Evolutionary conservation across 1,140 invertebrate genomes (phyloP), one percentile per base, ranked within the genome.

Genomic region (Diabrotica undecimpunctata): DNA sequence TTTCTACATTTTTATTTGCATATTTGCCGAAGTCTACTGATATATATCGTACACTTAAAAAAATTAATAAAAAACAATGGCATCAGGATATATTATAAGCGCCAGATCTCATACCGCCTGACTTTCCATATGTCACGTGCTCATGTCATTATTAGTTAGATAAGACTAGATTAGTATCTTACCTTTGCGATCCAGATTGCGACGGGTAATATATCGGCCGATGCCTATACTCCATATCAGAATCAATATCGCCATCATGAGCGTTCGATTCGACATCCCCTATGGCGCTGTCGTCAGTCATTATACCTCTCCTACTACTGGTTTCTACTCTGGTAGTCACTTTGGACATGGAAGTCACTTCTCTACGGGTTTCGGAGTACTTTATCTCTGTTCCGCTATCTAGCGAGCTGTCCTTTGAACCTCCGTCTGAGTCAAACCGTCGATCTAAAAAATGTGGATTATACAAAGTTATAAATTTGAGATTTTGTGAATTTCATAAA

Each of bases 181-280:
- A 74, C 73, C 73, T 73, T 2, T 81, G 74, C 2, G 77, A 81
- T 65, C 82, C 82, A 41, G 79, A 78, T 13, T 79, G 76, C 2
- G 80, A 72, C 13, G 82, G 82, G 76, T 83, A 84, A 70, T 83
- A 83, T 73, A 84, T 77, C 41, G 82, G 74, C n/a, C 79, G 77
- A 60, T 81, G 79, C 46, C 71, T 68, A 54, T 74, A 73, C 62
- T 83, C 82, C 12, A 81, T 81, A 77, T 95, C 92, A 0, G 90
- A 92, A 74, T 94, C 92, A 2, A 94, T 85, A 73, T 95, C 92
- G 6, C 90, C 92, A 68, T 94, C 92, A 73, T 93, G 91, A 62
- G 93, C 91, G 5, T 90, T 92, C 39, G 88, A 88, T 75, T 90
- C 89, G 56, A 56, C 66, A 52, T 73, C 72, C 11, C 71, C 68